Evolutionary conservation across 2,888 invertebrate species (phyloP).

Genomic region (Nomada flava): DNA sequence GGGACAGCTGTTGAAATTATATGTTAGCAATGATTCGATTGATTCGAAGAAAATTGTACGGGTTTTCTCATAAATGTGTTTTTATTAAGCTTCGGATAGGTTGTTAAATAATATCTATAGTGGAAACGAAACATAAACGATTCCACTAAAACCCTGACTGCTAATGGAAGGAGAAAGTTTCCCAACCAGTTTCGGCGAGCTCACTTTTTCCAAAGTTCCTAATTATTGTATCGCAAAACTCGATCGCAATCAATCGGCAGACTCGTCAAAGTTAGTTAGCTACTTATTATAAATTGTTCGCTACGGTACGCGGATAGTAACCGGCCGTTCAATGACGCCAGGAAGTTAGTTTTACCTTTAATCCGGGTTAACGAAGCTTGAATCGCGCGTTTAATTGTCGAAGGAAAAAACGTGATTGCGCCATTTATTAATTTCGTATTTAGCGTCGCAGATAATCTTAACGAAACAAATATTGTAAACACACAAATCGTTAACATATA

Average conservation of each 20-base stretch:
- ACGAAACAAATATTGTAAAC: too few species aligned
- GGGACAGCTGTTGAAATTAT: too few species aligned
- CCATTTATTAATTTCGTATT: conserved; percentile 20
- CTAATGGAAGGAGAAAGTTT: conserved; percentile 37
- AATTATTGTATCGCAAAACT: conserved; percentile 49
- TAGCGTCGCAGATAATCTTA: neutral
- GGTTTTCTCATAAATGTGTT: too few species aligned
- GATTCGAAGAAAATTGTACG: too few species aligned
- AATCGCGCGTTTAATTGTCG: conserved; percentile 11
- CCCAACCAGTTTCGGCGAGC: conserved; percentile 8
- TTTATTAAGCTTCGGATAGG: neutral
- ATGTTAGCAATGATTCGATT: too few species aligned
- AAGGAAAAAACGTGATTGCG: conserved; percentile 21
- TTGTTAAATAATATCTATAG: conserved; percentile 25
- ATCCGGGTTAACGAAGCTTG: conserved; percentile 29
- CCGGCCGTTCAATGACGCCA: conserved; percentile 18
- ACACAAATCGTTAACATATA: too few species aligned
- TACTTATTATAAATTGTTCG: conserved; percentile 54
- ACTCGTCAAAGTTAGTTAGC: conserved; percentile 51
- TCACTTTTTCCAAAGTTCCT: conserved; percentile 35
- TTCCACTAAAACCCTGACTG: conserved; percentile 12
- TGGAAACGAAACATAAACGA: conserved; percentile 11
- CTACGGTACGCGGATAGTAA: conserved; percentile 24
- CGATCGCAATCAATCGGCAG: conserved; percentile 47
- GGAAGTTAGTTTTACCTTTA: conserved; percentile 38